phyloP scores from a whole-genome alignment of 2,888 invertebrate species.

The Diarsia rubi region DNA sequence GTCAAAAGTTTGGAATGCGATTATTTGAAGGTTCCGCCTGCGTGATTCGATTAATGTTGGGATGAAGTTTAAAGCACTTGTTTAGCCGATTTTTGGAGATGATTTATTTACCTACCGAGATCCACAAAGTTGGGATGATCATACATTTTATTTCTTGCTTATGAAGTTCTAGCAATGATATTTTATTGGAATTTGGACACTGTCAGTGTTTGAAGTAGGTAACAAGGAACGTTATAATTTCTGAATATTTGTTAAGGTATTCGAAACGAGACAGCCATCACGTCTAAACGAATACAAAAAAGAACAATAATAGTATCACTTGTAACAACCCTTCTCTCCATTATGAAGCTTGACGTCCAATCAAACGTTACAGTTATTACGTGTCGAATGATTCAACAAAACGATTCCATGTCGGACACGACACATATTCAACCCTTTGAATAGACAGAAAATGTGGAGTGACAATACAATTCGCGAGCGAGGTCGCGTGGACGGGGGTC shows the following conservation, averaged over 20 bases:
- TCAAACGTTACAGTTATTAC: conserved; percentile 63
- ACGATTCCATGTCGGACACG: conserved; percentile 64
- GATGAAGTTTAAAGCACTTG: conserved; percentile 11
- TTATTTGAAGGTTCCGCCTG: conserved; percentile 40
- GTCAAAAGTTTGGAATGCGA: conserved; percentile 53
- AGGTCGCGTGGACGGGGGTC: conserved; percentile 56
- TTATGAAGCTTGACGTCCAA: conserved; percentile 42
- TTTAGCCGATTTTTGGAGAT: neutral
- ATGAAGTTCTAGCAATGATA: neutral
- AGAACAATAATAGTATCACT: conserved; percentile 5
- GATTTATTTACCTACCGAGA: neutral
- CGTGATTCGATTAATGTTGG: conserved; percentile 39
- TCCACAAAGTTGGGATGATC: neutral
- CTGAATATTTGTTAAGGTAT: neutral
- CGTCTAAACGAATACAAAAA: conserved; percentile 17
- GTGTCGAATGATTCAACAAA: conserved; percentile 65
- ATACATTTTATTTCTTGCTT: conserved; percentile 5
- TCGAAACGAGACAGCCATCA: neutral
- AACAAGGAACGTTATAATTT: neutral
- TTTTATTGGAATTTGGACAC: neutral
- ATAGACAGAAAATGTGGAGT: conserved; percentile 66
- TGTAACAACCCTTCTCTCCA: conserved; percentile 42
- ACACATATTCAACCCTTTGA: conserved; percentile 70
- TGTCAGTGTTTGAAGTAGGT: neutral
- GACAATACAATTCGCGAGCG: conserved; percentile 71